Conservation (phyloP, 2,888 invertebrate genomes). For the Muschampia plurimacula region DNA sequence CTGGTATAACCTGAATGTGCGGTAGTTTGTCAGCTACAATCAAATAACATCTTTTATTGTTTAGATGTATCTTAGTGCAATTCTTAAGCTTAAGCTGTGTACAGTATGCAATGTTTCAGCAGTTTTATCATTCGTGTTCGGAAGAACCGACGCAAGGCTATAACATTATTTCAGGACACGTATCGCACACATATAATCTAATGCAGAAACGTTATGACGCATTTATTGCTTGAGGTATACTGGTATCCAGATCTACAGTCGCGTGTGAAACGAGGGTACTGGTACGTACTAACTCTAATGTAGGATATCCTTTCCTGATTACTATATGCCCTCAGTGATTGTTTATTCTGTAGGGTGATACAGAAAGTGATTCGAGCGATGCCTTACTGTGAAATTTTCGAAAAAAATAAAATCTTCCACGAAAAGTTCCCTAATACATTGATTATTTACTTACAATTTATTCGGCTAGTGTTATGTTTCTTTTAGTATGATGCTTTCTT, state of each 20-base stretch:
- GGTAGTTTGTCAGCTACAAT: conserved; percentile 25
- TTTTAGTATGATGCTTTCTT: neutral
- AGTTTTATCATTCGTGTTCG: conserved; percentile 62
- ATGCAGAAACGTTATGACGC: conserved; percentile 77
- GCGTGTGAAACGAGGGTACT: conserved; percentile 52
- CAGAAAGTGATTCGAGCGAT: too few relatives aligned
- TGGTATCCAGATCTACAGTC: conserved; percentile 41
- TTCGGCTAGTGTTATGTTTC: neutral
- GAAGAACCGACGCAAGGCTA: conserved; percentile 57
- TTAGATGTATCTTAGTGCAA: conserved; percentile 33
- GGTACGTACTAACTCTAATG: neutral
- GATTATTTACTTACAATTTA: neutral
- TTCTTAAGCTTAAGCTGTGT: conserved; percentile 40
- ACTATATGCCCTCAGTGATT: neutral
- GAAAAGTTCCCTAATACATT: neutral
- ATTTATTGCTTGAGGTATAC: conserved; percentile 73
- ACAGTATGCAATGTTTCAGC: conserved; percentile 54
- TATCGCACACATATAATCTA: conserved; percentile 78
- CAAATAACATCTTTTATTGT: conserved; percentile 33
- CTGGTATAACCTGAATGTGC: conserved; percentile 15
- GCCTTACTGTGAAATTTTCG: too few relatives aligned
- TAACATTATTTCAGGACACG: conserved; percentile 82
- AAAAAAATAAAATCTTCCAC: too few relatives aligned
- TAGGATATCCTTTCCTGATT: neutral
- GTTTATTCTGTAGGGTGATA: neutral